Evolutionary conservation across 2,797 vertebrate species (phyloP).

Genomic region (Valencia hispanica): DNA sequence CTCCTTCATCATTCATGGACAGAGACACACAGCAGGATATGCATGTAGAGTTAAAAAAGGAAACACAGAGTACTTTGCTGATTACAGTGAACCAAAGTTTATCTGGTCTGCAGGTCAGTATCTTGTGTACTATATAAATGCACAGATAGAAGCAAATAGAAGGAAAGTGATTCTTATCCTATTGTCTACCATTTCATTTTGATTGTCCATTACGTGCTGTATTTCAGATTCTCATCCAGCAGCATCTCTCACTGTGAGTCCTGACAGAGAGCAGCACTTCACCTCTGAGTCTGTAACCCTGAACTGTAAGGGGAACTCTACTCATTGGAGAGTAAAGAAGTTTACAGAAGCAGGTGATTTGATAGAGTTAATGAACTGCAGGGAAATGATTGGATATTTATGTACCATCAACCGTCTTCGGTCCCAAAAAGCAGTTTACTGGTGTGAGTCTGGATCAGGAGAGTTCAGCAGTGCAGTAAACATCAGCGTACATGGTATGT

Average conservation of each 20-base stretch:
- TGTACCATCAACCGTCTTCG: not conserved
- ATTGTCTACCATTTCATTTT: too few relatives aligned
- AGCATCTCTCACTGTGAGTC: not conserved
- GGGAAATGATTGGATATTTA: not conserved
- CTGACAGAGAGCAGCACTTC: conserved; percentile 3
- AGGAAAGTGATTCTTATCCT: too few relatives aligned
- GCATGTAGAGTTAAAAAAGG: not conserved
- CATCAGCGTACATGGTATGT: not conserved
- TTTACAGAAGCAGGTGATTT: not conserved
- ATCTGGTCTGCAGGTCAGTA: not conserved
- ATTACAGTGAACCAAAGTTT: not conserved
- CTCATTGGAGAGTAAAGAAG: not conserved
- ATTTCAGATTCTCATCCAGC: not conserved
- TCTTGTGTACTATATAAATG: too few relatives aligned
- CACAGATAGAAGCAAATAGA: too few relatives aligned
- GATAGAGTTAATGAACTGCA: not conserved
- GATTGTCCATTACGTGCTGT: too few relatives aligned
- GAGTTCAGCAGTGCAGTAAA: not conserved
- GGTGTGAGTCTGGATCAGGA: not conserved
- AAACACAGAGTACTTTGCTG: not conserved
- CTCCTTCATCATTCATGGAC: too few relatives aligned
- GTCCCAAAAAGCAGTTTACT: not conserved
- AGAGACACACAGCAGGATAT: too few relatives aligned
- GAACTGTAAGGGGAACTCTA: not conserved
- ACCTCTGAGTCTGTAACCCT: not conserved